Percentiles rank a stretch among this genome's conserved stretches.
phyloP scores from a whole-genome alignment of 30 jellyfish, hydroid and myxozoan genomes.

The Aurelia aurita complex sp. Pacific region DNA sequence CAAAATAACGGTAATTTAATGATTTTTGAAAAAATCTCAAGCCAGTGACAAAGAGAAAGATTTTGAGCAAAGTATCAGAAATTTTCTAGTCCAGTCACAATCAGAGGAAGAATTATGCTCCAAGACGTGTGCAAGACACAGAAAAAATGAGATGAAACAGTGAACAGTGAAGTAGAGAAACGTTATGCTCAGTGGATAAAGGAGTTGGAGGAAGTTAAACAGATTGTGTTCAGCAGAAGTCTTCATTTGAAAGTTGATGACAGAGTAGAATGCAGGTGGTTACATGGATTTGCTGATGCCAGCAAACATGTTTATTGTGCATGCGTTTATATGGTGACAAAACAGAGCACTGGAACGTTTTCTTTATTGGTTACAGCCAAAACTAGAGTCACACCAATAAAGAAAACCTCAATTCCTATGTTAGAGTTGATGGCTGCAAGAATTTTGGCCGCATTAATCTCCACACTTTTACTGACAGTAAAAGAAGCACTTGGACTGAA shows the following conservation, averaged over 20 bases:
- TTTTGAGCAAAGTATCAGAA: too few relatives aligned
- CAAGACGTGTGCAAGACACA: neutral
- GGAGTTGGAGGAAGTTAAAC: neutral
- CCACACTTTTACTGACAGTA: too few relatives aligned
- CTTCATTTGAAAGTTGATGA: neutral
- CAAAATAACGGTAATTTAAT: too few relatives aligned
- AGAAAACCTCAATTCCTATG: neutral
- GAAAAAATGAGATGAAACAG: neutral
- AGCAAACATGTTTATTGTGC: neutral
- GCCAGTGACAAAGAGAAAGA: too few relatives aligned
- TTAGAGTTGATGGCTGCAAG: neutral
- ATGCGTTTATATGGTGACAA: neutral
- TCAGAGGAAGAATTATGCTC: too few relatives aligned
- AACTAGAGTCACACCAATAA: neutral
- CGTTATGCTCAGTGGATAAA: neutral
- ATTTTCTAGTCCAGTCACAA: too few relatives aligned
- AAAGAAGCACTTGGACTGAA: neutral
- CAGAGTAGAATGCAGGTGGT: neutral
- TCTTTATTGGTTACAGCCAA: neutral
- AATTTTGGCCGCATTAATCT: neutral
- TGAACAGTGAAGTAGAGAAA: neutral
- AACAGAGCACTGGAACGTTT: neutral
- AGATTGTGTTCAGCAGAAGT: neutral
- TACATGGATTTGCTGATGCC: slow-evolving; percentile 11
- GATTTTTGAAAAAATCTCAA: too few relatives aligned